A percentile compares a stretch with the other conserved stretches of the same genome.
Evolutionary conservation across 2,797 vertebrate genomes (phyloP).

Genomic region (Ataeniobius toweri): DNA sequence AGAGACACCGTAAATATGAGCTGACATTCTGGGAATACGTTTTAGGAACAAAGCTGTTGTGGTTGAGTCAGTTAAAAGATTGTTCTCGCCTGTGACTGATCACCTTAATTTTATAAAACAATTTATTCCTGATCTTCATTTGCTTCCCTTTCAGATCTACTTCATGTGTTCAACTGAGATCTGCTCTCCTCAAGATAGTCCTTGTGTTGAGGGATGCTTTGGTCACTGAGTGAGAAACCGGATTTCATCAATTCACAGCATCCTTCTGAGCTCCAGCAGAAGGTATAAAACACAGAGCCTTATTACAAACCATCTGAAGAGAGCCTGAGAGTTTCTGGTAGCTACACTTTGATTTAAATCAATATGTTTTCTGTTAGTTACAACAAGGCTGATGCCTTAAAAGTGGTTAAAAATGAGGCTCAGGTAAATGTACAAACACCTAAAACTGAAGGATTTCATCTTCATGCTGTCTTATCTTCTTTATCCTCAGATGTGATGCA

Average conservation of each 20-base stretch:
- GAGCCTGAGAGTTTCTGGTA: conserved; percentile 26
- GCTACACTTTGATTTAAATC: conserved; percentile 38
- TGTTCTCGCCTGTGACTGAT: neutral
- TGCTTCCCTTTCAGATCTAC: conserved; percentile 74
- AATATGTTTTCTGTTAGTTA: conserved; percentile 68
- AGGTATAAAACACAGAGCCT: conserved; percentile 21
- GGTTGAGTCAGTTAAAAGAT: neutral
- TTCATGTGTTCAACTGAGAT: conserved; percentile 86
- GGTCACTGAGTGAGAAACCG: conserved; percentile 60
- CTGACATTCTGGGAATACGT: no score
- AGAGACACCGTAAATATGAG: neutral
- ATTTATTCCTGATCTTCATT: conserved; percentile 21
- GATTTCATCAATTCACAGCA: conserved; percentile 16
- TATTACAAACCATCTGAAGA: conserved; percentile 27
- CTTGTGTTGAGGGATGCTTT: conserved; percentile 83
- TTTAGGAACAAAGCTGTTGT: neutral
- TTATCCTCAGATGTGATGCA: conserved; percentile 29
- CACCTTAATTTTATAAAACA: neutral
- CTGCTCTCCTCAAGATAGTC: conserved; percentile 76
- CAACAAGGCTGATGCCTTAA: conserved; percentile 18
- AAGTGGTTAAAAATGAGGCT: conserved; percentile 19
- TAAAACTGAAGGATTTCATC: neutral
- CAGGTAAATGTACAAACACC: conserved; percentile 25
- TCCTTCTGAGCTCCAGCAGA: conserved; percentile 15
- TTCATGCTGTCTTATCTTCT: neutral